A percentile compares a stretch with the other conserved stretches of the same genome.
Conservation (phyloP, 2,888 invertebrate genomes). For the Entomobrya multifasciata region DNA sequence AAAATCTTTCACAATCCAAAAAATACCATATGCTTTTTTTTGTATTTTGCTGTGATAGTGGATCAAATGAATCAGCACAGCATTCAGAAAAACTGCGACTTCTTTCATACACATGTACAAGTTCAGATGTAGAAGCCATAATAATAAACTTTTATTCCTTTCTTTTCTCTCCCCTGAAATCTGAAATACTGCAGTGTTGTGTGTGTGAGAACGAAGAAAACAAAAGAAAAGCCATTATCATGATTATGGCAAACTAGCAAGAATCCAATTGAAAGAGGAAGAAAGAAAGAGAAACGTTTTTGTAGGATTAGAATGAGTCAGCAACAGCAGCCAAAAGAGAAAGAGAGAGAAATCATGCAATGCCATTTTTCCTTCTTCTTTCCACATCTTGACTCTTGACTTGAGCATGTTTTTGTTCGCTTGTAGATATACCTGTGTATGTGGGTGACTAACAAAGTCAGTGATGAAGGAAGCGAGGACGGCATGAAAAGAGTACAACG, state of each 20-base stretch:
- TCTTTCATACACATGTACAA: neutral
- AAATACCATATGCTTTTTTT: too few species aligned
- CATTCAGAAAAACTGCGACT: too few species aligned
- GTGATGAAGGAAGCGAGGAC: constrained; percentile 37
- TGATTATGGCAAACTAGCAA: constrained; percentile 56
- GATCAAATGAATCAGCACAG: constrained; percentile 51
- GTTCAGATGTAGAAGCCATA: constrained; percentile 51
- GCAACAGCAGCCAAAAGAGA: constrained; percentile 52
- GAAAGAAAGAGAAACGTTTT: constrained; percentile 30
- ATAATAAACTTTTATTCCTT: constrained; percentile 54
- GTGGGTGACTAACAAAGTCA: constrained; percentile 12
- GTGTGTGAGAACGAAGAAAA: constrained; percentile 53
- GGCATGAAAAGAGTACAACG: constrained; percentile 26
- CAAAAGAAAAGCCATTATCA: constrained; percentile 67
- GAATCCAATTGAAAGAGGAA: constrained; percentile 47
- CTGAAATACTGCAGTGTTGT: neutral
- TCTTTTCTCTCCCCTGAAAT: neutral
- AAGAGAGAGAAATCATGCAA: constrained; percentile 60
- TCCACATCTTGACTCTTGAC: constrained; percentile 43
- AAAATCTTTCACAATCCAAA: too few species aligned
- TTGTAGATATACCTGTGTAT: neutral
- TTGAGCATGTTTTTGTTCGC: neutral
- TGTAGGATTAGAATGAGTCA: constrained; percentile 66
- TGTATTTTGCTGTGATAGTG: constrained; percentile 5
- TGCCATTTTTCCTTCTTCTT: constrained; percentile 50